phyloP scores from a whole-genome alignment of 2,797 vertebrate genomes.

The Sebastiscus tertius region DNA sequence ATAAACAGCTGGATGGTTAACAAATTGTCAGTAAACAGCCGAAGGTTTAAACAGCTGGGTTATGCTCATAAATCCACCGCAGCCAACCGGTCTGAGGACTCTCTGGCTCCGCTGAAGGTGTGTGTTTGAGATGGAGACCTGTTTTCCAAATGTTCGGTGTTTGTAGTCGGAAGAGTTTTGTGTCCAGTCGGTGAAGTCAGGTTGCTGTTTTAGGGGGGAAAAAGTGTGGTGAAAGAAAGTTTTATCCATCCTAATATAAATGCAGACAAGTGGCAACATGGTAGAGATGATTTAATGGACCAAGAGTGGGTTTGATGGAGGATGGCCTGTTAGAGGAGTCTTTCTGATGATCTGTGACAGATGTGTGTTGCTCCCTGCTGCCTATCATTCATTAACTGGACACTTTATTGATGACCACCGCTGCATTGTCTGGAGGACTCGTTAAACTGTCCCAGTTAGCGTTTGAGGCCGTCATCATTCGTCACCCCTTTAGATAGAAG shows the following conservation, averaged over 20 bases:
- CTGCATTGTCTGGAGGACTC: constrained; percentile 28
- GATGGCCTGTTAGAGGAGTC: background rate
- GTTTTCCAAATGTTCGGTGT: constrained; percentile 4
- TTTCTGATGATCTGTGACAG: constrained; percentile 21
- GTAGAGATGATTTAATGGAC: background rate
- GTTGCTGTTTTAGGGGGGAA: background rate
- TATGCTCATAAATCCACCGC: constrained; percentile 66
- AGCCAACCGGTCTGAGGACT: constrained; percentile 25
- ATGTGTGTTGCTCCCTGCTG: constrained; percentile 15
- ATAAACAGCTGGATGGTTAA: constrained; percentile 84
- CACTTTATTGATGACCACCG: constrained; percentile 22
- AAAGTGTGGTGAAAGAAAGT: constrained; percentile 1
- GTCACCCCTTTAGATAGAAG: constrained; percentile 3
- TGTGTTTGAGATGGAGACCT: constrained; percentile 36
- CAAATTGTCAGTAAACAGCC: constrained; percentile 81
- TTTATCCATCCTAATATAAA: background rate
- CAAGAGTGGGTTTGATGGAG: background rate
- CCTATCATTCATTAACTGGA: constrained; percentile 50
- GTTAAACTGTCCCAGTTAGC: constrained; percentile 3
- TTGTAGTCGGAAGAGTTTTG: background rate
- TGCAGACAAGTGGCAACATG: background rate
- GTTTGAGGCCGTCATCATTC: constrained; percentile 29
- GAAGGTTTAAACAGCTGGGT: constrained; percentile 86
- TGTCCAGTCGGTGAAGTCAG: constrained; percentile 9
- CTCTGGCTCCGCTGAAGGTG: constrained; percentile 6